Percentiles rank a stretch among this genome's conserved stretches.
Conservation (phyloP, 2,113 vertebrate genomes). For the Nycticryphes semicollaris region DNA sequence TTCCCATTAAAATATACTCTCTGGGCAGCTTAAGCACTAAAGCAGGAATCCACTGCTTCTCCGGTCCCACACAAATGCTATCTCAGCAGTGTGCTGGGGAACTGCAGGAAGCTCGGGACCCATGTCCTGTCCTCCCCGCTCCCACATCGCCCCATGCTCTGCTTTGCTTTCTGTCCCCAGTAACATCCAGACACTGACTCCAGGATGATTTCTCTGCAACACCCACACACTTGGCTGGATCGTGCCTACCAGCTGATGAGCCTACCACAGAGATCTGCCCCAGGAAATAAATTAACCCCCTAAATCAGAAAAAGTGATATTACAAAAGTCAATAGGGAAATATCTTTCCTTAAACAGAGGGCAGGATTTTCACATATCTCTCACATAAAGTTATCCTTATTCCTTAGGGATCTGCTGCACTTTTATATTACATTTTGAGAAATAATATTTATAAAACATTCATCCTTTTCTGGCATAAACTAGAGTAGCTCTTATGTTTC, state of each 20-base stretch:
- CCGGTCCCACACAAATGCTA: not conserved
- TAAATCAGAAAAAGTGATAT: constrained; percentile 1
- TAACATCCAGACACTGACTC: not conserved
- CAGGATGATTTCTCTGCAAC: not conserved
- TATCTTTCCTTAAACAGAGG: constrained; percentile 7
- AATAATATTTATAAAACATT: constrained; percentile 50
- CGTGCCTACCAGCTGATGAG: rapidly evolving
- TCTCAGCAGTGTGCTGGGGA: not conserved
- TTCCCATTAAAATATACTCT: not conserved
- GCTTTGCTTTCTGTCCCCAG: not conserved
- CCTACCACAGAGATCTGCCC: not conserved
- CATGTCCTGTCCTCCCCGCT: rapidly evolving
- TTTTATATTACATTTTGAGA: constrained; percentile 57
- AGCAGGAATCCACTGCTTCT: not conserved
- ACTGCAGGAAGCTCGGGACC: rapidly evolving
- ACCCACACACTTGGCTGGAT: not conserved
- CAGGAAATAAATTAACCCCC: constrained; percentile 15
- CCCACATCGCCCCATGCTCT: rapidly evolving
- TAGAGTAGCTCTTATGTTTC: constrained; percentile 5
- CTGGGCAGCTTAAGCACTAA: not conserved
- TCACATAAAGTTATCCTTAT: constrained; percentile 19
- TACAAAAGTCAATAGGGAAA: constrained; percentile 37
- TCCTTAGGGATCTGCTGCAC: not conserved
- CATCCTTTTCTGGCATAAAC: not conserved
- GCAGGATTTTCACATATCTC: constrained; percentile 9